Evolutionary conservation across 1,140 invertebrate species (phyloP).

Genomic region (Temnothorax curvispinosus): DNA sequence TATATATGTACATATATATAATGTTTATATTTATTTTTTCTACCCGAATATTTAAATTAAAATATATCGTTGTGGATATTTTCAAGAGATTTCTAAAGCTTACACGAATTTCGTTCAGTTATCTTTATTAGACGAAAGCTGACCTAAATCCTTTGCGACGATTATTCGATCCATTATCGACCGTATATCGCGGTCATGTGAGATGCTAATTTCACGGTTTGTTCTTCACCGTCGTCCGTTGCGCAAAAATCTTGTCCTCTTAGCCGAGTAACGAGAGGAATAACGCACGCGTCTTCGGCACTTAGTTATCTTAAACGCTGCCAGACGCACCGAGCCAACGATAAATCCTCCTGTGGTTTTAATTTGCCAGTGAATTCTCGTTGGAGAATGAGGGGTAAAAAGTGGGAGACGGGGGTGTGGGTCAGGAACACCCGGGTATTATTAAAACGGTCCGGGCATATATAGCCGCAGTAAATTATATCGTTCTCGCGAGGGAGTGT

Average conservation of each 20-base stretch:
- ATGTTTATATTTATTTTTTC: neutral
- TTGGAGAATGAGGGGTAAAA: constrained; percentile 45
- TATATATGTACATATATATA: too few relatives aligned
- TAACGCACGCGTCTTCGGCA: constrained; percentile 71
- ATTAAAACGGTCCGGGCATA: constrained; percentile 77
- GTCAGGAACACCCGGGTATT: constrained; percentile 67
- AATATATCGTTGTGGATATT: neutral
- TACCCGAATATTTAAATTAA: neutral
- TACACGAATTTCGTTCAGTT: neutral
- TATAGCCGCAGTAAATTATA: constrained; percentile 81
- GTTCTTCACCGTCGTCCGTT: constrained; percentile 53
- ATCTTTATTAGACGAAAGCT: neutral
- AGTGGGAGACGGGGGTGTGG: neutral
- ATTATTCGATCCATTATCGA: constrained; percentile 34
- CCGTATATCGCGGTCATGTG: constrained; percentile 3
- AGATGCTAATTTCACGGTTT: constrained; percentile 54
- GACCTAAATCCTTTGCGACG: neutral
- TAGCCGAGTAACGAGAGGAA: constrained; percentile 61
- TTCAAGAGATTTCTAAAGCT: neutral
- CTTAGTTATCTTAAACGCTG: constrained; percentile 76
- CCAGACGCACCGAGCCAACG: constrained; percentile 66
- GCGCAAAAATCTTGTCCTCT: constrained; percentile 49
- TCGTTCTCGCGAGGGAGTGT: constrained; percentile 66
- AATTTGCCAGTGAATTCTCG: constrained; percentile 80
- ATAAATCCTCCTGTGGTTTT: constrained; percentile 79